A percentile compares a stretch with the other conserved stretches of the same genome.
These are phyloP conservation scores for Trichomalopsis sarcophagae DNA, from an alignment of 1,140 invertebrate species.

Conservation along the genomic window DNA sequence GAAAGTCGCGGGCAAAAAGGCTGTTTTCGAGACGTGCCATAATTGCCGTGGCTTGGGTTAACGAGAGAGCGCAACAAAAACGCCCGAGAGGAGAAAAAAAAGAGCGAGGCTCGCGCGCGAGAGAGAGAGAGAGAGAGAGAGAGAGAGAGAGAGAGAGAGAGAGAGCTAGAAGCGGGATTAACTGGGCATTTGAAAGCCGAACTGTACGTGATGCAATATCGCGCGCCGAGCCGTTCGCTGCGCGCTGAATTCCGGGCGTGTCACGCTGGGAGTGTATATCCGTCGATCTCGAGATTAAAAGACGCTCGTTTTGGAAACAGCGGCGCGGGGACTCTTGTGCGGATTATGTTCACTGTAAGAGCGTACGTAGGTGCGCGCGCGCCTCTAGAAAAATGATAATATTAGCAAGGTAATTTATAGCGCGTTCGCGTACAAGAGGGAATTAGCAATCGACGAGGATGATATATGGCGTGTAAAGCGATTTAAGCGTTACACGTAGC, in stretches of 20 bases:
- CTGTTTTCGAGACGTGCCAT: conserved; percentile 24
- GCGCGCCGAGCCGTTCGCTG: conserved; percentile 12
- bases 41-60: conserved; percentile 29
- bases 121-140: too few species aligned
- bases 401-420: conserved; percentile 51
- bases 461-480: conserved; percentile 51
- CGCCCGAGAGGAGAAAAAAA: neutral
- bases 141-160: too few species aligned
- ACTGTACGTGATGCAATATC: conserved; percentile 40
- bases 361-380: neutral
- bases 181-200: conserved; percentile 35
- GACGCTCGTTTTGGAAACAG: too few species aligned
- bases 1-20: neutral
- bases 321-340: too few species aligned
- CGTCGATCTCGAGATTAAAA: too few species aligned
- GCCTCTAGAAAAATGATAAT: conserved; percentile 34
- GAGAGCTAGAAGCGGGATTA: neutral
- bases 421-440: conserved; percentile 10
- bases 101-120: neutral
- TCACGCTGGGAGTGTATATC: neutral
- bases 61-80: conserved; percentile 16
- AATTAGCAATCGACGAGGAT: conserved; percentile 52
- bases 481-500: conserved; percentile 38
- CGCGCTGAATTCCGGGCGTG: neutral
- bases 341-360: too few species aligned